Conservation (phyloP, 2,888 invertebrate species). For the Cephus pygmeus region DNA sequence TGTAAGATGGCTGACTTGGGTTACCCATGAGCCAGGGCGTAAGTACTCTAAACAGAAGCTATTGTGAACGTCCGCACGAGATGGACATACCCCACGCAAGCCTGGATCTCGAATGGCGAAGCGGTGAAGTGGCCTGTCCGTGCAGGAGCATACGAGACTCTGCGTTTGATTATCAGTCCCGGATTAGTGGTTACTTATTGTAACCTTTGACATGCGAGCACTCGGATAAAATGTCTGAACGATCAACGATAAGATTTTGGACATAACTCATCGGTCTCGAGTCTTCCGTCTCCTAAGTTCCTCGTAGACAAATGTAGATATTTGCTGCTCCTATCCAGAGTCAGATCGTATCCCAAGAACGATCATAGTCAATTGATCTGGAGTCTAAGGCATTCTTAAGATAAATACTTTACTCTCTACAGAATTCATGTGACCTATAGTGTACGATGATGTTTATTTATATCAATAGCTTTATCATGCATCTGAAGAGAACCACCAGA, state of each 20-base stretch:
- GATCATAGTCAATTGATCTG: background rate
- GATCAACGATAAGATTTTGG: slow-evolving; percentile 50
- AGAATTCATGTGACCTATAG: background rate
- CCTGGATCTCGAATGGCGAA: slow-evolving; percentile 34
- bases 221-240: slow-evolving; percentile 47
- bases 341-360: background rate
- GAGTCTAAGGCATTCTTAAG: background rate
- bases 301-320: slow-evolving; percentile 8
- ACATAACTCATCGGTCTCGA: slow-evolving; percentile 37
- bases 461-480: background rate
- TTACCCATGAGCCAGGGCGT: slow-evolving; percentile 50
- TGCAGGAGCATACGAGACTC: slow-evolving; percentile 1
- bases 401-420: background rate
- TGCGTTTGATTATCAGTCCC: slow-evolving; percentile 40
- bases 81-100: slow-evolving; percentile 60
- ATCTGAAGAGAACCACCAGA: background rate
- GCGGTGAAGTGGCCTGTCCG: background rate
- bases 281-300: slow-evolving; percentile 1
- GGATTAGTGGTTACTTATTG: slow-evolving; percentile 39
- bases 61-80: slow-evolving; percentile 61
- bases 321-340: background rate
- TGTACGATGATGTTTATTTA: background rate
- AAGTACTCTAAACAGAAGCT: slow-evolving; percentile 64
- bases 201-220: slow-evolving; percentile 41
- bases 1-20: slow-evolving; percentile 59